Evolutionary conservation across 2,797 vertebrate species (phyloP).

Genomic region (Oryzias sinensis): DNA sequence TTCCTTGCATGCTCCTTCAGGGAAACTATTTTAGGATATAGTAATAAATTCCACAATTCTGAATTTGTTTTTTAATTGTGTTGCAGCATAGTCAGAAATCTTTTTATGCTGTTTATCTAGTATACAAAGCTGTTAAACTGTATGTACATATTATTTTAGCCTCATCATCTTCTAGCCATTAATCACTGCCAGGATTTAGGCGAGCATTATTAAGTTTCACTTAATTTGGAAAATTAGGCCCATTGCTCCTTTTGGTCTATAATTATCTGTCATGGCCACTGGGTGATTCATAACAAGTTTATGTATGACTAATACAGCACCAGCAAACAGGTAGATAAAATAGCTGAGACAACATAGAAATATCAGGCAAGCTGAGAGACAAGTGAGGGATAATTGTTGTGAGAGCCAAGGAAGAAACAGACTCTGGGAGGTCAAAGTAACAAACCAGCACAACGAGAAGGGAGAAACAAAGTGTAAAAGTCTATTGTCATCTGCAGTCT

Average conservation of each 20-base stretch:
- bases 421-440: slow-evolving; percentile 74
- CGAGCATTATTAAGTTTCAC: slow-evolving; percentile 89
- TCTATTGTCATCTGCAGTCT: slow-evolving; percentile 26
- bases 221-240: slow-evolving; percentile 90
- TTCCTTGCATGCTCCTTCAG: slow-evolving; percentile 4
- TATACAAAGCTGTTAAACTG: slow-evolving; percentile 49
- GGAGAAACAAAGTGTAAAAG: slow-evolving; percentile 73
- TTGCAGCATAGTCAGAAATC: neutral
- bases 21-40: too few relatives aligned
- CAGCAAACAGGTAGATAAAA: slow-evolving; percentile 74
- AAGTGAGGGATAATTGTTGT: slow-evolving; percentile 87
- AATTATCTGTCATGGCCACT: slow-evolving; percentile 89
- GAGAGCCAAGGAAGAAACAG: slow-evolving; percentile 77
- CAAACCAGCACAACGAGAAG: slow-evolving; percentile 57
- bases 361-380: slow-evolving; percentile 74
- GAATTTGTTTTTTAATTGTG: slow-evolving; percentile 1
- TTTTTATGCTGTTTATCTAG: slow-evolving; percentile 34
- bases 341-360: slow-evolving; percentile 60
- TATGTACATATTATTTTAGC: slow-evolving; percentile 50
- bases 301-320: slow-evolving; percentile 85
- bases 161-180: slow-evolving; percentile 81
- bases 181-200: slow-evolving; percentile 87
- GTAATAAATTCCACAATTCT: neutral
- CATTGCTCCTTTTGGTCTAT: slow-evolving; percentile 84
- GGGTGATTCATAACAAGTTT: slow-evolving; percentile 90